Evolutionary conservation across 2,888 invertebrate species (phyloP).

Genomic region (Pachliopta kotzebuea): DNA sequence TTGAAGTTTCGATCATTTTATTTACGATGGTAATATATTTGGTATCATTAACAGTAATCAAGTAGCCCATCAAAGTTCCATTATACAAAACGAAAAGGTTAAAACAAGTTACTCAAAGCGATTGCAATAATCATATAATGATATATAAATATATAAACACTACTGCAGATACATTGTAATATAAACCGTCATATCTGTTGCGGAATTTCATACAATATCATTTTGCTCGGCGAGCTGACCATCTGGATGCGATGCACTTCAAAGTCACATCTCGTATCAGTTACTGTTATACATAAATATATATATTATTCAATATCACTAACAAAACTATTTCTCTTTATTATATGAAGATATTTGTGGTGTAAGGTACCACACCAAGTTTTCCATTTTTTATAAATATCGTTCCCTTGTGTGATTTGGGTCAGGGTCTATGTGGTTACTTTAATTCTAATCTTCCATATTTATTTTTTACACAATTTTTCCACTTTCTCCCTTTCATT

Average conservation of each 20-base stretch:
- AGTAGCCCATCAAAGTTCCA: background rate
- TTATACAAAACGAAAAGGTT: background rate
- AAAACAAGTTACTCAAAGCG: background rate
- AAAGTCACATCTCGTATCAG: constrained; percentile 12
- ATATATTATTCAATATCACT: background rate
- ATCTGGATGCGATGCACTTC: constrained; percentile 49
- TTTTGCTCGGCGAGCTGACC: constrained; percentile 38
- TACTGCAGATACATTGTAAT: constrained; percentile 10
- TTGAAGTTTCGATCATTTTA: too few species aligned
- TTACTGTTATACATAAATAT: constrained; percentile 7
- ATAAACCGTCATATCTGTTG: constrained; percentile 31
- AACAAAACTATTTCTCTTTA: background rate
- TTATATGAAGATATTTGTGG: background rate
- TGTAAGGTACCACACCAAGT: too few species aligned
- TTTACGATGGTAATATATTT: too few species aligned
- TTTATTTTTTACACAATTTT: too few species aligned
- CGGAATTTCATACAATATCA: constrained; percentile 44
- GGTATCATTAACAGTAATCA: background rate
- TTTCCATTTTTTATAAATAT: too few species aligned
- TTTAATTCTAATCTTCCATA: too few species aligned
- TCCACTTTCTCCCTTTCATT: too few species aligned
- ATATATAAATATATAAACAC: constrained; percentile 28
- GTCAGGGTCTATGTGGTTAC: too few species aligned
- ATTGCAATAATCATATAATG: background rate
- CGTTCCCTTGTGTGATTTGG: too few species aligned